These are phyloP conservation scores for Dallia pectoralis DNA, from an alignment of 2,797 vertebrate species.

Conservation along the genomic window DNA sequence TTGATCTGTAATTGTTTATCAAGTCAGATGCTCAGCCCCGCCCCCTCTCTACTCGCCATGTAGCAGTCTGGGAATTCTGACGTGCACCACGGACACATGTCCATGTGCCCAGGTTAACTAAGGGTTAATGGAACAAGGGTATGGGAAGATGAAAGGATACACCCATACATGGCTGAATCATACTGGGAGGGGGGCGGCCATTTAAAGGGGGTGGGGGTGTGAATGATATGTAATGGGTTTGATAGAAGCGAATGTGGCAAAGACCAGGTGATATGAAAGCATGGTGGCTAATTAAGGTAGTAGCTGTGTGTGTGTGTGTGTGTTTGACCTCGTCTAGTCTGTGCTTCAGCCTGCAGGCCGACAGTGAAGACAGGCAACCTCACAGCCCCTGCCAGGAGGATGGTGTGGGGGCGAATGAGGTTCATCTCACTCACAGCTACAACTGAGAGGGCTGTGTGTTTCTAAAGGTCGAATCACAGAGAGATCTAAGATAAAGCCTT, in stretches of 20 bases:
- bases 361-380: neutral
- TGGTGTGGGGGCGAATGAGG: neutral
- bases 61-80: neutral
- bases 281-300: neutral
- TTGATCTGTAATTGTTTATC: too few relatives aligned
- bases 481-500: neutral
- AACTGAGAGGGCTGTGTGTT: neutral
- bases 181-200: neutral
- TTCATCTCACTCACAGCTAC: neutral
- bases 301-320: neutral
- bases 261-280: neutral
- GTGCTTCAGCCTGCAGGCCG: neutral
- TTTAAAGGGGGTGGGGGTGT: neutral
- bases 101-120: neutral
- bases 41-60: neutral
- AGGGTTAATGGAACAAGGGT: neutral
- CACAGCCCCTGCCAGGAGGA: neutral
- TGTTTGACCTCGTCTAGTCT: neutral
- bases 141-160: neutral
- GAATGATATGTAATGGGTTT: neutral
- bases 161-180: neutral
- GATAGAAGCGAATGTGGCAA: neutral
- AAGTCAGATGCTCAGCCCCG: neutral
- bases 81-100: neutral
- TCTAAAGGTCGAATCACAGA: neutral